Conservation (phyloP, 2,888 invertebrate genomes). For the Dendrolimus houi region DNA sequence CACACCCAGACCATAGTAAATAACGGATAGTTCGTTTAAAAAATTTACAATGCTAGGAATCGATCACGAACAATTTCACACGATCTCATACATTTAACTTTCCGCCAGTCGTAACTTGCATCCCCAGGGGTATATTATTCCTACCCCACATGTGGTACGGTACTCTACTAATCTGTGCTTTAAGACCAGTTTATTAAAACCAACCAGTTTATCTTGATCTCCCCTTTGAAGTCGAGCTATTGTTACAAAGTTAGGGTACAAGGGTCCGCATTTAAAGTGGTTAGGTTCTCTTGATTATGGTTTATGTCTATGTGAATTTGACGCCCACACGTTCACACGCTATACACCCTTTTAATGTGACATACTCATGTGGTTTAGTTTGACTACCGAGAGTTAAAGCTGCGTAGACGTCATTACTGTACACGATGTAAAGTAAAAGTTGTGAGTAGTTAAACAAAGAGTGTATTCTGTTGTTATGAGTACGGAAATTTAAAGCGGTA, state of each 20-base stretch:
- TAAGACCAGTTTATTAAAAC: slow-evolving; percentile 10
- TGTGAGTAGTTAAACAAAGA: too few species aligned
- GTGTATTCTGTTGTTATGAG: too few species aligned
- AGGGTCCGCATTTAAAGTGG: slow-evolving; percentile 22
- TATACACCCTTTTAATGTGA: slow-evolving; percentile 18
- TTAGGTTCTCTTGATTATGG: slow-evolving; percentile 26
- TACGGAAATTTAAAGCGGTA: too few species aligned
- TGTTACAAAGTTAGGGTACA: slow-evolving; percentile 16
- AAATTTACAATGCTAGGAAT: too few species aligned
- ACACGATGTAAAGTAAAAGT: too few species aligned
- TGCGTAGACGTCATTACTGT: too few species aligned
- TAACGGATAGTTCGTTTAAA: too few species aligned
- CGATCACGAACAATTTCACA: too few species aligned
- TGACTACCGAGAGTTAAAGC: too few species aligned
- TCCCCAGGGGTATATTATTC: slow-evolving; percentile 33
- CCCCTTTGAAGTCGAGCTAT: slow-evolving; percentile 18
- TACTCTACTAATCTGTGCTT: slow-evolving; percentile 37
- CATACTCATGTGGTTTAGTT: slow-evolving; percentile 7
- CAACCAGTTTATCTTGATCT: slow-evolving; percentile 29
- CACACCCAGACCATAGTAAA: too few species aligned
- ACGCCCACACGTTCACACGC: slow-evolving; percentile 48
- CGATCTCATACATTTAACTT: too few species aligned
- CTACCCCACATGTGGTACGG: slow-evolving; percentile 28
- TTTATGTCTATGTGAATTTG: slow-evolving; percentile 44
- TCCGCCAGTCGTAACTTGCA: slow-evolving; percentile 38